These are phyloP conservation scores for Vanacampus margaritifer DNA, from an alignment of 2,113 vertebrate genomes.

Conservation along the genomic window DNA sequence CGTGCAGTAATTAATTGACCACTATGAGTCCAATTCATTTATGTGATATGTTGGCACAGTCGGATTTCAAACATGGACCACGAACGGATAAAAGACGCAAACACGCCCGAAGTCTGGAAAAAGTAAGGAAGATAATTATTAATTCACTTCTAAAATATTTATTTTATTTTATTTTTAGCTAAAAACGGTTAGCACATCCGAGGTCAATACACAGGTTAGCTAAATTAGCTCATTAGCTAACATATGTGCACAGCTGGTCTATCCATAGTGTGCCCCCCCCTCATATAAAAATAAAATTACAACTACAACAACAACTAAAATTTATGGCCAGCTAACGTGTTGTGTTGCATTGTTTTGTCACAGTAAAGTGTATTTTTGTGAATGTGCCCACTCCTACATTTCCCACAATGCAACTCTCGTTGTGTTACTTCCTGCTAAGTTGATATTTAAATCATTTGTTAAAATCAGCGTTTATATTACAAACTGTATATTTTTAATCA, in stretches of 20 bases:
- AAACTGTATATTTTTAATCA: no score
- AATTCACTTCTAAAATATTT: neutral
- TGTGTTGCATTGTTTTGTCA: no score
- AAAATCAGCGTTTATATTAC: no score
- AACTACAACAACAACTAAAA: no score
- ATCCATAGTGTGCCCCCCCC: no score
- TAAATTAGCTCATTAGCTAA: no score
- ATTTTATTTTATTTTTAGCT: no score
- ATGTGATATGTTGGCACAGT: neutral
- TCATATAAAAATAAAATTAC: no score
- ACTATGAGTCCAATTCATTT: neutral
- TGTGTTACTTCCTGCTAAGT: neutral
- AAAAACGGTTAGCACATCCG: neutral
- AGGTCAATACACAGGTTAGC: neutral
- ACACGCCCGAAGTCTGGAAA: neutral
- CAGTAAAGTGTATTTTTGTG: no score
- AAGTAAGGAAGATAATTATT: neutral
- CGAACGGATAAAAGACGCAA: neutral
- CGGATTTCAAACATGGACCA: neutral
- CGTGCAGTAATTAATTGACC: neutral
- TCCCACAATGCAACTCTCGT: neutral
- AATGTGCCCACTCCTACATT: neutral
- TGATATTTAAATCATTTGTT: neutral
- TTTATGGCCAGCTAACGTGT: no score
- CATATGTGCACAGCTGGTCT: no score